These are phyloP conservation scores for Notarius lentiginosus DNA, from an alignment of 2,113 vertebrate genomes.

Conservation along the genomic window DNA sequence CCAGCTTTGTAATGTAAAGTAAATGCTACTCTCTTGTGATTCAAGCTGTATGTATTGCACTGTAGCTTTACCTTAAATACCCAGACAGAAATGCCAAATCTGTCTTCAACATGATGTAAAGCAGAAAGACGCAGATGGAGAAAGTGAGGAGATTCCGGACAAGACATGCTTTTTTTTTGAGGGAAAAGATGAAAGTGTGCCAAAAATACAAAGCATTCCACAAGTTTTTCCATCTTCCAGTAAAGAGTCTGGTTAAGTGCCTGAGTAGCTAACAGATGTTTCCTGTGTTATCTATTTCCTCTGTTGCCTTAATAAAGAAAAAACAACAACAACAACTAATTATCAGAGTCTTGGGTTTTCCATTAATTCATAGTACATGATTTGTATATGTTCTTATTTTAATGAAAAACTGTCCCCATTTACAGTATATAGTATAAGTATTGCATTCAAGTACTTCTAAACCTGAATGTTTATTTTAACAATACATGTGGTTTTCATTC, in stretches of 20 bases:
- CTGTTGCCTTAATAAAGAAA: constrained; percentile 52
- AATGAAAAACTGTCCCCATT: neutral
- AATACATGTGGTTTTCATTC: neutral
- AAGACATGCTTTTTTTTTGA: constrained; percentile 35
- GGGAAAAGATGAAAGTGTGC: constrained; percentile 31
- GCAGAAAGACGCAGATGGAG: neutral
- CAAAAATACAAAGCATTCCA: constrained; percentile 59
- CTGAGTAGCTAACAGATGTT: constrained; percentile 35
- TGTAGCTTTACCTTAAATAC: neutral
- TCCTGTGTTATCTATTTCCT: constrained; percentile 40
- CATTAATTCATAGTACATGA: neutral
- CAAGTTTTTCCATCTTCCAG: constrained; percentile 60
- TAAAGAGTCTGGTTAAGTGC: constrained; percentile 48
- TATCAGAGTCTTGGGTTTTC: constrained; percentile 6
- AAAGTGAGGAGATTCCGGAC: constrained; percentile 60
- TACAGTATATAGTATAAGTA: neutral
- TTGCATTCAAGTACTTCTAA: neutral
- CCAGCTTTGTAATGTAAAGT: neutral
- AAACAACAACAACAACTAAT: constrained; percentile 4
- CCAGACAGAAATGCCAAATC: neutral
- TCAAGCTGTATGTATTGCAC: neutral
- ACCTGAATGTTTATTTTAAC: neutral
- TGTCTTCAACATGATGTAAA: neutral
- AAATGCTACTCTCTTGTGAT: neutral
- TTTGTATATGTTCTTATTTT: neutral